These are phyloP conservation scores for Cacatua alba DNA, from an alignment of 2,113 vertebrate species.

Conservation along the genomic window DNA sequence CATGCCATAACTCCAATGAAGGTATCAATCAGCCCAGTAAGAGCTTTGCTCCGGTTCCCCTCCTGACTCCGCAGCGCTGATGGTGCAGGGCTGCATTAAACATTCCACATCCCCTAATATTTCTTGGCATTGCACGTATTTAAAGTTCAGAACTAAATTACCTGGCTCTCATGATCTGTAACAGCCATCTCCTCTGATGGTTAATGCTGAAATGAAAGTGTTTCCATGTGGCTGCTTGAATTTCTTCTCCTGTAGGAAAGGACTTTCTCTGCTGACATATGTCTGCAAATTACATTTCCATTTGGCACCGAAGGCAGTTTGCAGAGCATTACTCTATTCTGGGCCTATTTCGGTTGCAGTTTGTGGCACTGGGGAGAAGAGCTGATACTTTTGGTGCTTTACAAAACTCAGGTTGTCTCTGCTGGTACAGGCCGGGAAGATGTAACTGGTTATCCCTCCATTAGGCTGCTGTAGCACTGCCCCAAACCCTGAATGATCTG, in stretches of 20 bases:
- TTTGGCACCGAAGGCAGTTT: constrained; percentile 15
- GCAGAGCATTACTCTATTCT: not conserved
- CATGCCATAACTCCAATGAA: not conserved
- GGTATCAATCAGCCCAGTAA: not conserved
- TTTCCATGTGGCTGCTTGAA: constrained; percentile 77
- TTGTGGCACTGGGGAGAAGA: not conserved
- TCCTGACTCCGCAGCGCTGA: not conserved
- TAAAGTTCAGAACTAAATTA: constrained; percentile 66
- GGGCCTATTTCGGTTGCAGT: not conserved
- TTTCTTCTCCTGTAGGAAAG: constrained; percentile 33
- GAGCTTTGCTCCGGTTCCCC: not conserved
- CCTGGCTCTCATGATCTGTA: constrained; percentile 57
- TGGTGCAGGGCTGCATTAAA: constrained; percentile 18
- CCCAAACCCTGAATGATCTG: not conserved
- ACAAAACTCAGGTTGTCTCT: not conserved
- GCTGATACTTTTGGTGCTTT: not conserved
- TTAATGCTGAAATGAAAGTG: constrained; percentile 65
- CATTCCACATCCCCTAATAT: constrained; percentile 35
- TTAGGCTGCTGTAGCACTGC: not conserved
- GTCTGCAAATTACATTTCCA: constrained; percentile 73
- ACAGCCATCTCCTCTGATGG: constrained; percentile 66
- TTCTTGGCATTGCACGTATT: constrained; percentile 47
- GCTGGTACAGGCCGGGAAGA: not conserved
- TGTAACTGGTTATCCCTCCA: not conserved
- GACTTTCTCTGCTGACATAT: constrained; percentile 28